Conservation (phyloP, 2,113 vertebrate genomes). For the Phalacrocorax brasilianus region DNA sequence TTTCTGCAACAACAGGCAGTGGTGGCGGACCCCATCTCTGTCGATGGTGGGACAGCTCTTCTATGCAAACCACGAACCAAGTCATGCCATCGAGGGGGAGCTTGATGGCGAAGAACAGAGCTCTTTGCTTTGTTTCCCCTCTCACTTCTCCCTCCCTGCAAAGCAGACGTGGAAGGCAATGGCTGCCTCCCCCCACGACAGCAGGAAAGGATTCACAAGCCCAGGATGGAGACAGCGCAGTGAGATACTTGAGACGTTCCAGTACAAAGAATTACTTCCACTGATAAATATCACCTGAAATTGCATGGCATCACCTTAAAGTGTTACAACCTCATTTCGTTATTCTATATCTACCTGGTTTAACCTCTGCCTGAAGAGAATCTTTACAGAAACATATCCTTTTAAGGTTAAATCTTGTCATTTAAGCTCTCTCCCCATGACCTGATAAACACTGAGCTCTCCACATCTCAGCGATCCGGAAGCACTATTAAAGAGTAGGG, state of each 20-base stretch:
- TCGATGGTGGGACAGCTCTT: neutral
- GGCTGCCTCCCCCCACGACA: no score
- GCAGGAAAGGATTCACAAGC: no score
- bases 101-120: rapidly evolving
- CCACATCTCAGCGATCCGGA: rapidly evolving
- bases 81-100: rapidly evolving
- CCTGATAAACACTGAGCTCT: no score
- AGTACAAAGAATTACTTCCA: neutral
- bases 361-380: neutral
- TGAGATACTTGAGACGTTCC: neutral
- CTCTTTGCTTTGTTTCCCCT: neutral
- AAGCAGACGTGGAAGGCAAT: rapidly evolving
- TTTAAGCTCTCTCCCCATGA: neutral
- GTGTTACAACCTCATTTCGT: neutral
- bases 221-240: rapidly evolving
- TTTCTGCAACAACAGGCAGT: rapidly evolving
- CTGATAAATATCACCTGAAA: neutral
- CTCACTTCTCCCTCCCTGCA: no score
- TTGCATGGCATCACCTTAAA: neutral
- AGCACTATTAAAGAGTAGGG: neutral
- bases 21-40: no score
- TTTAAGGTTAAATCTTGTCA: neutral
- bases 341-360: neutral
- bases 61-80: neutral
- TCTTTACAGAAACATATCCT: neutral